Conservation (phyloP, 2,797 vertebrate genomes). For the Pipistrellus pipistrellus region DNA sequence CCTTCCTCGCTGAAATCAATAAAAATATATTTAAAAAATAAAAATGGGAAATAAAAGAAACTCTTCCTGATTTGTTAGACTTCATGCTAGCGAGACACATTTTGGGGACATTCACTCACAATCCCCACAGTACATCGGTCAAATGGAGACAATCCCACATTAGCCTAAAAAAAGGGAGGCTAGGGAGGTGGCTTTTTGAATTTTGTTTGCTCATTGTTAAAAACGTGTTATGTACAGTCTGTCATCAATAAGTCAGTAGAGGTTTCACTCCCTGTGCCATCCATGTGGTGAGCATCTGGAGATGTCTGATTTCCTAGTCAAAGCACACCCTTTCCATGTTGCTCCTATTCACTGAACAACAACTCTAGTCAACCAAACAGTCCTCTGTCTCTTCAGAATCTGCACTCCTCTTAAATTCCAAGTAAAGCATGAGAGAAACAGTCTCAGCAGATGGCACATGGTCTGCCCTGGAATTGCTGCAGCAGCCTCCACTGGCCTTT, state of each 20-base stretch:
- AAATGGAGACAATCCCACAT: neutral
- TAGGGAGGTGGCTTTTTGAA: neutral
- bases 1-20: too few relatives aligned
- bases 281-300: neutral
- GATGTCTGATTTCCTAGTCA: conserved; percentile 65
- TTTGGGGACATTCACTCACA: neutral
- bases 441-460: neutral
- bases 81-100: neutral
- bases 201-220: conserved; percentile 48
- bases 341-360: conserved; percentile 53
- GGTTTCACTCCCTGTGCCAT: conserved; percentile 63
- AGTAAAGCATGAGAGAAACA: neutral
- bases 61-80: neutral
- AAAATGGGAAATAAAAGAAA: neutral
- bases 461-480: conserved; percentile 55
- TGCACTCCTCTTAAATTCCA: neutral
- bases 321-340: conserved; percentile 65
- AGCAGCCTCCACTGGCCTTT: conserved; percentile 92
- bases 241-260: conserved; percentile 80
- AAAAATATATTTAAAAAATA: too few relatives aligned
- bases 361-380: conserved; percentile 59
- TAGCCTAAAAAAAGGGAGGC: neutral
- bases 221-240: conserved; percentile 82
- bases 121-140: neutral
- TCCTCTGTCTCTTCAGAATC: conserved; percentile 79